A percentile compares a stretch with the other conserved stretches of the same genome.
These are phyloP conservation scores for Machimus rusticus DNA, from an alignment of 2,888 invertebrate species.

Conservation along the genomic window DNA sequence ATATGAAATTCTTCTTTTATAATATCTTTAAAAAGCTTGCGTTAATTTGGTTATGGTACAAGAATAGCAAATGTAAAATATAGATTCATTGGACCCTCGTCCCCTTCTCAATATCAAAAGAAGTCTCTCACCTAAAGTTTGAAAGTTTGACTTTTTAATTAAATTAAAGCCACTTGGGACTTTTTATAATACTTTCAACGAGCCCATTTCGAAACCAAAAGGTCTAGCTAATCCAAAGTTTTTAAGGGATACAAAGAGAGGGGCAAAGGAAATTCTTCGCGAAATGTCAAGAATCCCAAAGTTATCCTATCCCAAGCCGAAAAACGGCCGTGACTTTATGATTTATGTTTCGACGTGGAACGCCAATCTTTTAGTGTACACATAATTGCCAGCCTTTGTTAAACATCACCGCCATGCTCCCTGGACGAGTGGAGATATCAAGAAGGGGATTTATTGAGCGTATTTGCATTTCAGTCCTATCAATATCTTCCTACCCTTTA, in stretches of 20 bases:
- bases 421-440: background rate
- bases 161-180: background rate
- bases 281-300: background rate
- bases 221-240: background rate
- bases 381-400: background rate
- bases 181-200: background rate
- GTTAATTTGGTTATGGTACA: background rate
- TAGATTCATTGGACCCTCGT: background rate
- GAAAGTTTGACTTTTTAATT: background rate
- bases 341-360: background rate
- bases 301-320: background rate
- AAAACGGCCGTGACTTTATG: background rate
- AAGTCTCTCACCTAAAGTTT: background rate
- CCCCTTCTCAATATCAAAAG: background rate
- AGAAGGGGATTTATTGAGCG: background rate
- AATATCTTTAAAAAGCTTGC: background rate
- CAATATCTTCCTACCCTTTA: background rate
- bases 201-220: background rate
- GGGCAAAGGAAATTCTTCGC: background rate
- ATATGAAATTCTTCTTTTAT: background rate
- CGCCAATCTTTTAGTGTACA: background rate
- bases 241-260: background rate
- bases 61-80: background rate
- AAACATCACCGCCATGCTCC: background rate
- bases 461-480: slow-evolving; percentile 19